Conservation (phyloP, 2,113 vertebrate species). For the Carollia perspicillata region DNA sequence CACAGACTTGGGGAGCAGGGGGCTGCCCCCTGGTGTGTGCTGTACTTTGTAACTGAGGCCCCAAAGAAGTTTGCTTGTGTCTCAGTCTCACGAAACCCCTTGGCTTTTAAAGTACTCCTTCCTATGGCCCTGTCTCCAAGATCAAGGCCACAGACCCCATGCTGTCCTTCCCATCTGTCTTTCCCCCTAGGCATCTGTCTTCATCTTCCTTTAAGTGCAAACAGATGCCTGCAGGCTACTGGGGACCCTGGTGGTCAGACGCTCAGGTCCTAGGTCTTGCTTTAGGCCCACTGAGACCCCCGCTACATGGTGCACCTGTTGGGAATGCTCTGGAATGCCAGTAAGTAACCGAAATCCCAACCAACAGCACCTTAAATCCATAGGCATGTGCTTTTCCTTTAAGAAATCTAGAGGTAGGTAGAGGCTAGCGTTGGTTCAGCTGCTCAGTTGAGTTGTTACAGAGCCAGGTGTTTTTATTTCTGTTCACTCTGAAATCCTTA, state of each 20-base stretch:
- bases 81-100: neutral
- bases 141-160: neutral
- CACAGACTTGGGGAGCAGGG: neutral
- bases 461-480: neutral
- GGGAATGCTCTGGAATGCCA: neutral
- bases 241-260: neutral
- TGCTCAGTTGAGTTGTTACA: neutral
- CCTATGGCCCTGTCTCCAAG: neutral
- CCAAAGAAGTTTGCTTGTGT: neutral
- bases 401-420: neutral
- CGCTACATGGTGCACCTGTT: neutral
- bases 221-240: neutral
- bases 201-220: neutral
- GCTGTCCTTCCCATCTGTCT: neutral
- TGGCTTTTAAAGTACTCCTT: neutral
- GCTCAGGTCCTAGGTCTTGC: neutral
- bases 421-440: neutral
- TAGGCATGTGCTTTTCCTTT: neutral
- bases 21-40: accelerated
- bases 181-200: neutral
- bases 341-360: neutral
- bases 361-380: neutral
- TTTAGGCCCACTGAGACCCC: neutral
- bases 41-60: neutral
- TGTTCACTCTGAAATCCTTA: neutral